Evolutionary conservation across 2,888 invertebrate genomes (phyloP), one percentile per base, ranked within the genome.

Genomic region (Heliconius hortense): DNA sequence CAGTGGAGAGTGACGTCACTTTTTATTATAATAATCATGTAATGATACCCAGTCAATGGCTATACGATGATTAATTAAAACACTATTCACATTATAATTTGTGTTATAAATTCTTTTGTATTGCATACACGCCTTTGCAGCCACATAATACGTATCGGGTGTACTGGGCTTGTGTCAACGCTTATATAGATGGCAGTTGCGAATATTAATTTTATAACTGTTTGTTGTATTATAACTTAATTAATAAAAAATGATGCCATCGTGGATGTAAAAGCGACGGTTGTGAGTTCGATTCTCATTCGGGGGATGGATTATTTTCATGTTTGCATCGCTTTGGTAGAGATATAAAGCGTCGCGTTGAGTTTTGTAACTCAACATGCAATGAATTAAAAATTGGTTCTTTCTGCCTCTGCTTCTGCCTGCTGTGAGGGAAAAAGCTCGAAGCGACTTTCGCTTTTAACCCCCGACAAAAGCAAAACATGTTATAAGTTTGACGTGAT

Each of bases 21-120:
- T 8, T 43, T 48, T 7, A 48, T 48, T 18, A 48, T 21, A 48
- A 48, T 21, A 48, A 48, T 8, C 48, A 48, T 48, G 21, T 66
- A 66, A 66, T 66, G 39, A 66, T 24, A 66, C 66, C 13, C 66
- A n/a, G 24, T 43, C 39, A 66, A 71, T 71, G 24, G 26, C 11
- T 60, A 43, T 24, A 62, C n/a, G 21, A 60, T 60, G 60, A 60
- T 60, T 71, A 71, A 60, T 71, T 71, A 71, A 71, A 60, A 60
- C 59, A 35, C 59, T 18, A 71, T 71, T 71, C 59, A 59, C 70
- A 69, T 69, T 53, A 13, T 28, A 53, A 69, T 69, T 69, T 53
- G n/a, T 53, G 56, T 69, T 69, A 35, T 69, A 24, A 69, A 69
- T 69, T 69, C 69, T 69, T 69, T 69, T 69, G 69, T 69, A 56